Evolutionary conservation across 2,113 vertebrate genomes (phyloP), one percentile per base, ranked within the genome.

Genomic region (Channa maculata): DNA sequence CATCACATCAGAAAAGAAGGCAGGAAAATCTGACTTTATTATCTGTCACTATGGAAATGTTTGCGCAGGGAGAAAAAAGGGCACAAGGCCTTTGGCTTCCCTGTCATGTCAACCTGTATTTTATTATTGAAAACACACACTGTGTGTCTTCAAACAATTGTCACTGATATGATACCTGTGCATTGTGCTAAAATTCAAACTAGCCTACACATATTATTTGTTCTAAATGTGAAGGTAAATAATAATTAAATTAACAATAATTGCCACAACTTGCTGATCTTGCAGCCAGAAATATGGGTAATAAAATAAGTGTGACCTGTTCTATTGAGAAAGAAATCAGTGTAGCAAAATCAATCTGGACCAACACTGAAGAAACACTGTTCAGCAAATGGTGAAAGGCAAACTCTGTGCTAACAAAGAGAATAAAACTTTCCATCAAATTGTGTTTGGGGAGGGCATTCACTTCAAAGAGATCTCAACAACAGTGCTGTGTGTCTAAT

Each of bases 1-100:
- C 96, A 94, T 94, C 93, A 94, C 95, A 95, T 95, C 94, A 96
- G 95, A 97, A 94, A 93, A 90, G 75, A 85, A 87, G 80, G 90
- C 71, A 79, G 82, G 83, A 75, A 83, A 92, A 89, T 92, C 91
- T 15, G 86, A 93, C 94, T 95, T 94, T 95, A 94, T 95, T 93
- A 96, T 95, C 94, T 94, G 86, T 89, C 78, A 86, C 83, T 84
- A 85, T 88, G 88, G 91, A 95, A 87, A 93, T 95, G 93, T 95
- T 93, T 92, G 89, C 88, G 64, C 75, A 45, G 71, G 59, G 72
- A 72, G 67, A 64, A 79, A 85, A 77, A 92, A 84, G 15, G 75
- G 76, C 54, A 83, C 72, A 58, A 88, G 88, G 88, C 82, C 82
- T 80, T 84, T 64, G 77, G 83, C 87, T 85, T 85, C 79, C 73